Evolutionary conservation across 2,888 invertebrate species (phyloP).

Genomic region (Herminia tarsipennalis): DNA sequence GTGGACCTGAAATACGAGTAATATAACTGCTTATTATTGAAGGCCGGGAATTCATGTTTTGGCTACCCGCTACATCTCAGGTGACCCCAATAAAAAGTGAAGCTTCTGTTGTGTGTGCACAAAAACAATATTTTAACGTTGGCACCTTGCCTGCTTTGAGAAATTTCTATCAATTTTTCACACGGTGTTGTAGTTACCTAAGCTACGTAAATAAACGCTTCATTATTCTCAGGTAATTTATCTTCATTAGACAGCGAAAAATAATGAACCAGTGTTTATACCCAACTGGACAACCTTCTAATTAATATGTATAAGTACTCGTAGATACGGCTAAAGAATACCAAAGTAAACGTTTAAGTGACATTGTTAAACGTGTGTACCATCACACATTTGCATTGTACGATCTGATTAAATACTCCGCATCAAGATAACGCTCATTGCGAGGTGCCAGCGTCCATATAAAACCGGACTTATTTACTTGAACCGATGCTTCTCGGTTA

Average conservation of each 20-base stretch:
- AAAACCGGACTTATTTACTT: slow-evolving; percentile 10
- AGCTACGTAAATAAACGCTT: slow-evolving; percentile 58
- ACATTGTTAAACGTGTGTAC: too few relatives aligned
- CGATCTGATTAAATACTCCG: slow-evolving; percentile 4
- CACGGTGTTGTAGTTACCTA: too few relatives aligned
- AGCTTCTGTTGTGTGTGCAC: slow-evolving; percentile 39
- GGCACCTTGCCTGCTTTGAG: slow-evolving; percentile 64
- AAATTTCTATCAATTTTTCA: slow-evolving; percentile 54
- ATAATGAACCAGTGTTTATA: slow-evolving; percentile 32
- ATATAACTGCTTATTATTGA: slow-evolving; percentile 18
- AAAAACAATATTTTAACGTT: slow-evolving; percentile 56
- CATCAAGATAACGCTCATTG: slow-evolving; percentile 6
- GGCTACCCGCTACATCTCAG: slow-evolving; percentile 46
- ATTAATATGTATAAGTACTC: too few relatives aligned
- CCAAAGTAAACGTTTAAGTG: not conserved
- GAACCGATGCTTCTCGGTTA: slow-evolving; percentile 16
- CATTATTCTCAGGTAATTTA: slow-evolving; percentile 57
- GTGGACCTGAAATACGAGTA: slow-evolving; percentile 90
- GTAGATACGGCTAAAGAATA: slow-evolving; percentile 3
- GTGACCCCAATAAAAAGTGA: slow-evolving; percentile 57
- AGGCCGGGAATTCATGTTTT: slow-evolving; percentile 26
- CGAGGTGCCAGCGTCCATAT: not conserved
- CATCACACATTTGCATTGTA: slow-evolving; percentile 4
- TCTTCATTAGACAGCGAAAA: slow-evolving; percentile 59
- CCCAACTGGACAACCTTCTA: slow-evolving; percentile 15